Evolutionary conservation across 2,113 vertebrate genomes (phyloP).

Genomic region (Strix aluco): DNA sequence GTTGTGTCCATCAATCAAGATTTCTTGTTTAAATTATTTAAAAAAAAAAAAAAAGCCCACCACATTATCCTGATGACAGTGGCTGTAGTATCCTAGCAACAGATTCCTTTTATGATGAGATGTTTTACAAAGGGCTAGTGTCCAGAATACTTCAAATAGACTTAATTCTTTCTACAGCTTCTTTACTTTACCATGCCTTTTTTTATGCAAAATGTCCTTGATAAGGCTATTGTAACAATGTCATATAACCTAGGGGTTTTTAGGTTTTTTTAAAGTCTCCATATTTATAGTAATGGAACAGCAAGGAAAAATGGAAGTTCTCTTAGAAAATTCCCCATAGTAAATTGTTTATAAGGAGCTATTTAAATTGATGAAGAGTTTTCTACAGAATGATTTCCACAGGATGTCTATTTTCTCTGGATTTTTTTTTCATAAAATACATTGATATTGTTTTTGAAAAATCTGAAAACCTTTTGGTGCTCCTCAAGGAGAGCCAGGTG

Average conservation of each 20-base stretch:
- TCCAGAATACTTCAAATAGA: neutral
- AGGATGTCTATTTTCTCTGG: neutral
- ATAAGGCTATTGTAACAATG: neutral
- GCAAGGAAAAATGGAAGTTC: neutral
- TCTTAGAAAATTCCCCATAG: neutral
- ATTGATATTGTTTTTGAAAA: neutral
- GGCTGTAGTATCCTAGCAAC: conserved; percentile 33
- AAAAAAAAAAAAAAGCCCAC: neutral
- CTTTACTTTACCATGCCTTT: neutral
- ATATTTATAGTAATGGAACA: neutral
- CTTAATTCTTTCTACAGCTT: neutral
- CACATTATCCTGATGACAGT: neutral
- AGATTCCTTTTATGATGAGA: neutral
- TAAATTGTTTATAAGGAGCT: neutral
- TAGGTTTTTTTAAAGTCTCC: neutral
- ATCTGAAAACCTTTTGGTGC: neutral
- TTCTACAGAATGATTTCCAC: neutral
- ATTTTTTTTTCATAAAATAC: neutral
- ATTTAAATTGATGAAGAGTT: neutral
- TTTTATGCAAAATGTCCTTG: neutral
- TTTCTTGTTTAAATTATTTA: neutral
- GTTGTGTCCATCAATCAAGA: neutral
- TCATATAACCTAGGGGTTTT: accelerated
- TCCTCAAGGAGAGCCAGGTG: neutral
- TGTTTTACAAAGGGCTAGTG: neutral